These are phyloP conservation scores for Diplodus sargus DNA, from an alignment of 2,797 vertebrate species.

Conservation along the genomic window DNA sequence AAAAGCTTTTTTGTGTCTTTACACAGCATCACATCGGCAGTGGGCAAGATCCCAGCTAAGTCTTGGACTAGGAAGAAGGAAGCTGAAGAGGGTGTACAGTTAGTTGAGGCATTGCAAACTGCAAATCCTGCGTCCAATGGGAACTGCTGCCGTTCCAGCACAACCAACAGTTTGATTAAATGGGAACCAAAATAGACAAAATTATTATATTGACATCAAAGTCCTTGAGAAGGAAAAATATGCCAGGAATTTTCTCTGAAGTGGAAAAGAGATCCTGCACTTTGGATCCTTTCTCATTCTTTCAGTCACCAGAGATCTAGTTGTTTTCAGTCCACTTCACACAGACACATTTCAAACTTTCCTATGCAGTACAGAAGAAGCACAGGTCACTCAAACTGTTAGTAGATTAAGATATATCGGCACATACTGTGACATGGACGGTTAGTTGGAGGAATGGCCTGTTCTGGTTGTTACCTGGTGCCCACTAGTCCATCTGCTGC, in stretches of 20 bases:
- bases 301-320: constrained; percentile 17
- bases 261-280: constrained; percentile 39
- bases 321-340: constrained; percentile 21
- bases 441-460: constrained; percentile 8
- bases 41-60: constrained; percentile 35
- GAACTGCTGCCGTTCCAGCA: constrained; percentile 31
- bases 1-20: constrained; percentile 32
- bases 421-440: not conserved
- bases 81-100: constrained; percentile 30
- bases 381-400: not conserved
- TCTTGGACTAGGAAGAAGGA: constrained; percentile 30
- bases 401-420: constrained; percentile 6
- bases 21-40: constrained; percentile 25
- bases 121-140: constrained; percentile 24
- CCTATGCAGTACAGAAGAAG: constrained; percentile 37
- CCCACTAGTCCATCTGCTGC: not conserved
- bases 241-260: constrained; percentile 64
- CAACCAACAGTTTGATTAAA: constrained; percentile 54
- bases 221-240: constrained; percentile 69
- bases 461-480: not conserved
- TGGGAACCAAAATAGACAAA: constrained; percentile 60
- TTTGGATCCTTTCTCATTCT: constrained; percentile 6
- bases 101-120: constrained; percentile 15
- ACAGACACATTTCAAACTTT: constrained; percentile 34
- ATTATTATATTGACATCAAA: constrained; percentile 61